Conservation (phyloP, 2,797 vertebrate genomes). For the Ctenosaura bakeri region DNA sequence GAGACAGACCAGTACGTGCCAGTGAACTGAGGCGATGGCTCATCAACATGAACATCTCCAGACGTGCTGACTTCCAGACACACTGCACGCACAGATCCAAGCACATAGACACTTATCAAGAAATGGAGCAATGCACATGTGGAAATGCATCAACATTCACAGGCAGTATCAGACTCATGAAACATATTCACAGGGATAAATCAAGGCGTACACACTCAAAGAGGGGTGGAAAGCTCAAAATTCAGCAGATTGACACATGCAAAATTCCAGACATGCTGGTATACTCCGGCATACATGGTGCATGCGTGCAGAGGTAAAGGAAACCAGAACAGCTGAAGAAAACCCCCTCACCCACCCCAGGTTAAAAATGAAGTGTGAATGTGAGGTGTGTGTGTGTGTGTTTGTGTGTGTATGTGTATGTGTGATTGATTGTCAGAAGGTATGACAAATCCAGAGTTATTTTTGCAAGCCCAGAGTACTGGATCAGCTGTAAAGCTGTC, state of each 20-base stretch:
- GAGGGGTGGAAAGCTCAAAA: no score
- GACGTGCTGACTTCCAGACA: constrained; percentile 13
- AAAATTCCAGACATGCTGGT: constrained; percentile 19
- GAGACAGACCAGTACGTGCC: not conserved
- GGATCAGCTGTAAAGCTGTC: constrained; percentile 70
- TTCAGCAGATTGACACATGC: constrained; percentile 21
- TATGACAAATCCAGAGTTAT: constrained; percentile 63
- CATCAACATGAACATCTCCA: constrained; percentile 13
- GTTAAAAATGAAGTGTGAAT: constrained; percentile 75
- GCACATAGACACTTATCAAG: not conserved
- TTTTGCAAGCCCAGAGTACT: constrained; percentile 62
- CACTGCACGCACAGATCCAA: not conserved
- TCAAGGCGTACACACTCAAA: not conserved
- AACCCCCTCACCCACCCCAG: constrained; percentile 45
- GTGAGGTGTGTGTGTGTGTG: constrained; percentile 19
- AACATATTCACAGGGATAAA: not conserved
- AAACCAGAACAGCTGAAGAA: constrained; percentile 76
- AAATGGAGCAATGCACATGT: not conserved
- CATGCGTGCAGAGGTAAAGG: constrained; percentile 57
- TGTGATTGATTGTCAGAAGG: constrained; percentile 57
- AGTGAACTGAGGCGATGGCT: not conserved
- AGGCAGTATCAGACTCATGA: not conserved
- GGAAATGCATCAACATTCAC: not conserved
- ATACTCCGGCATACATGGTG: constrained; percentile 27
- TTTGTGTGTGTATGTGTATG: constrained; percentile 26